Percentiles rank a stretch among this genome's conserved stretches.
Conservation (phyloP, 2,113 vertebrate genomes). For the Cottus gobio region DNA sequence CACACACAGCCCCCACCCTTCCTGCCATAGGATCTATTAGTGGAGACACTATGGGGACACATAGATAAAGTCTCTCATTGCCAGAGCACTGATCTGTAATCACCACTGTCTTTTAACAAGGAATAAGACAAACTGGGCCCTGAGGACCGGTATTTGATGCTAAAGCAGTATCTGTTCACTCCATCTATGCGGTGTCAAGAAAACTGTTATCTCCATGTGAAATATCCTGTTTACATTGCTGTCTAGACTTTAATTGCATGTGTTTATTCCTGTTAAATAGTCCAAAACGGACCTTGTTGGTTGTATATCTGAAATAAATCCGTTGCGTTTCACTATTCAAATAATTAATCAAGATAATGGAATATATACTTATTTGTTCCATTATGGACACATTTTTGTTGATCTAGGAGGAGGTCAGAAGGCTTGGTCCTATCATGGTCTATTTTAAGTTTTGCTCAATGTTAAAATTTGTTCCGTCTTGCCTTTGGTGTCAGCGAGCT, state of each 20-base stretch:
- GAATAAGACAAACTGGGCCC: constrained; percentile 45
- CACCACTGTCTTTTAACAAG: constrained; percentile 47
- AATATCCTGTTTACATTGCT: constrained; percentile 6
- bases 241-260: constrained; percentile 7
- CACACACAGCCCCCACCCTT: background rate
- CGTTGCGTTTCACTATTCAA: background rate
- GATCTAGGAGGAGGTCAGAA: background rate
- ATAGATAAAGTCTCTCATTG: constrained; percentile 47
- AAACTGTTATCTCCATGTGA: background rate
- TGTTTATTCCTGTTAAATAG: background rate
- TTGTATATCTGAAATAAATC: background rate
- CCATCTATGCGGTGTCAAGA: background rate
- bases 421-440: constrained; percentile 46
- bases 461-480: constrained; percentile 74
- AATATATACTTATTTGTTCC: background rate
- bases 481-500: constrained; percentile 75
- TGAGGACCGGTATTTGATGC: constrained; percentile 41
- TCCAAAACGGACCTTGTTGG: background rate
- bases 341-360: too few species aligned
- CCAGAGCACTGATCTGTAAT: constrained; percentile 58
- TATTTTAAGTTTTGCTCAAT: constrained; percentile 70
- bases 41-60: constrained; percentile 38
- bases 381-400: background rate
- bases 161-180: constrained; percentile 15
- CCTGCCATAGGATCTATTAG: constrained; percentile 17